Base-by-base conservation (phyloP, 2,113 vertebrate genomes). In the Tyto alba region DNA sequence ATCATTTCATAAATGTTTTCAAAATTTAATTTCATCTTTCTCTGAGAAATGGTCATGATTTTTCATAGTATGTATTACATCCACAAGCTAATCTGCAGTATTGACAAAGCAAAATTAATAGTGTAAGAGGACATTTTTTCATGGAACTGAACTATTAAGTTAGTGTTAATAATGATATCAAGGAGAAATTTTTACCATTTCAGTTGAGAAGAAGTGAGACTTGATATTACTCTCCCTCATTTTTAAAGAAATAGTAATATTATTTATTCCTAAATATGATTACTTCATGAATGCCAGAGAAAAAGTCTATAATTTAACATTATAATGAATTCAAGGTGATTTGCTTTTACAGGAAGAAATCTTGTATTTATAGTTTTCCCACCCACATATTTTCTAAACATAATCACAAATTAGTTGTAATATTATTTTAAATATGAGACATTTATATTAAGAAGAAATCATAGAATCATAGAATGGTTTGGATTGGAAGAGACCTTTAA, bases 361-460 rank as follows among this genome's bases (percentile, higher is more conserved):
- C 63, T 45, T 97, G 56, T 85, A 90, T 96, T 97, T 88, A 72
- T 91, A 96, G 32, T 97, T 97, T 96, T 71, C 23, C 29, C 20
- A 18, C 11, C n/a, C n/a, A n/a, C n/a, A n/a, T n/a, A 63, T 97
- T 98, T 96, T n/a, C 53, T 68, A 92, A 93, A 85, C 52, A 95
- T 97, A 92, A 96, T 97, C 86, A 47, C 67, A 66, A 90, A 97
- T 96, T 97, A 96, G 78, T 93, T 96, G 56, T 38, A 94, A 96
- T 96, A 97, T 97, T 96, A 41, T 94, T 71, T 95, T 91, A 85
- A 97, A 96, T 50, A 60, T 52, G 66, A 95, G 53, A 93, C 55
- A 94, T 97, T 91, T 89, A 75, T 85, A 68, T 80, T 90, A 87
- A 88, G 69, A 83, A 95, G 75, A 75, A 97, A 90, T 73, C 29